phyloP scores from a whole-genome alignment of 2,797 vertebrate genomes.

The Protonibea diacanthus region DNA sequence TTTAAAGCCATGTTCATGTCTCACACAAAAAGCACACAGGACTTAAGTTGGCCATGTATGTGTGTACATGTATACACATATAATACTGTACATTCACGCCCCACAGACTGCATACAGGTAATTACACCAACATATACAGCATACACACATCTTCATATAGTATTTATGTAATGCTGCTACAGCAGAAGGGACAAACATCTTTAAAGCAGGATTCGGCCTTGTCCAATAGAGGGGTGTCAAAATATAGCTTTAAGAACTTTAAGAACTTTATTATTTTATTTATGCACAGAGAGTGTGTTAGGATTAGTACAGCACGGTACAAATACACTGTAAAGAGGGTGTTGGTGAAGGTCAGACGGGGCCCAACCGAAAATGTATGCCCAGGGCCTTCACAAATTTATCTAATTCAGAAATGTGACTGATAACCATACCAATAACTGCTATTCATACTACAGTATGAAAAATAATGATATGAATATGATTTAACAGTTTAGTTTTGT shows the following conservation, averaged over 20 bases:
- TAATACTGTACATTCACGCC: neutral
- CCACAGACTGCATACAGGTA: neutral
- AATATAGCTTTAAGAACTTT: neutral
- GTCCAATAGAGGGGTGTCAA: neutral
- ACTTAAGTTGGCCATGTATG: neutral
- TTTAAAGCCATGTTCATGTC: neutral
- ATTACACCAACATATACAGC: neutral
- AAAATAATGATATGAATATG: neutral
- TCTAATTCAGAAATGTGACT: no score
- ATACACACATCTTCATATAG: neutral
- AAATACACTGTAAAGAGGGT: neutral
- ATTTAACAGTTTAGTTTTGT: neutral
- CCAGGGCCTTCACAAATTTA: no score
- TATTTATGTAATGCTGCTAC: neutral
- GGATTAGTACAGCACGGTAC: neutral
- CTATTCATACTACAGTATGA: slow-evolving; percentile 5
- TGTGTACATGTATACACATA: neutral
- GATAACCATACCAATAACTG: no score
- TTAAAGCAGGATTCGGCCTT: neutral
- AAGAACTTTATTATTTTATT: neutral
- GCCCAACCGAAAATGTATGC: neutral
- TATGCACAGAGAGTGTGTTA: neutral
- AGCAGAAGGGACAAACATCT: neutral
- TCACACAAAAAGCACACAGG: neutral
- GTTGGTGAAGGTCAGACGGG: neutral